phyloP scores from a whole-genome alignment of 2,888 invertebrate genomes.

The Eueremaeus valkanovi region DNA sequence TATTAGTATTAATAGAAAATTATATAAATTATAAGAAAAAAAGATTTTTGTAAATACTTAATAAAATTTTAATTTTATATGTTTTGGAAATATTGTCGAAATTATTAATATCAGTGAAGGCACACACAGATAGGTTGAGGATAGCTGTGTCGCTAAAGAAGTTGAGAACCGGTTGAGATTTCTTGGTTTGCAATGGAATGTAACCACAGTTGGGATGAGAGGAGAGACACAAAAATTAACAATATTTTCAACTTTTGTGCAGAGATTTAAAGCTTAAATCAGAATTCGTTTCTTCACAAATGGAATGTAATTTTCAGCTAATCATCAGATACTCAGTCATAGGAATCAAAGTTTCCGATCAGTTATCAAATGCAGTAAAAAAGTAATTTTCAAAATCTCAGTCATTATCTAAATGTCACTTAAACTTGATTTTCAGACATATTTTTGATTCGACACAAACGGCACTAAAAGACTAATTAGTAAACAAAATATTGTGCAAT shows the following conservation, averaged over 20 bases:
- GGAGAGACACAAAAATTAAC: not conserved
- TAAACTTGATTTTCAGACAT: not conserved
- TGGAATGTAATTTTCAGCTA: not conserved
- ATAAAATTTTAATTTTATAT: not conserved
- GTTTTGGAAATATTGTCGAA: not conserved
- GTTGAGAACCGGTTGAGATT: conserved; percentile 33
- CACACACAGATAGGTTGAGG: not conserved
- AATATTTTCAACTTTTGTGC: not conserved
- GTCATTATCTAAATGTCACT: not conserved
- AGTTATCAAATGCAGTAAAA: not conserved
- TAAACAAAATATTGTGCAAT: conserved; percentile 9
- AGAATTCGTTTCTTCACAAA: not conserved
- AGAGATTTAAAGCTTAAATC: not conserved
- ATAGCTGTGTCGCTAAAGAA: not conserved
- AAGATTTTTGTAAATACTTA: not conserved
- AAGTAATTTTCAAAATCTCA: not conserved
- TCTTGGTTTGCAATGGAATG: not conserved
- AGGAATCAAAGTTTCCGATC: not conserved
- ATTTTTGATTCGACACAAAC: not conserved
- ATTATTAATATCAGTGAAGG: not conserved
- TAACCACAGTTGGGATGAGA: not conserved
- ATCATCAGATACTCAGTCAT: not conserved
- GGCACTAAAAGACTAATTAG: conserved; percentile 19
- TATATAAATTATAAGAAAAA: not conserved
- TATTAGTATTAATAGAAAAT: not conserved